Evolutionary conservation across 2,113 vertebrate genomes (phyloP).

Genomic region (Pluvianellus socialis): DNA sequence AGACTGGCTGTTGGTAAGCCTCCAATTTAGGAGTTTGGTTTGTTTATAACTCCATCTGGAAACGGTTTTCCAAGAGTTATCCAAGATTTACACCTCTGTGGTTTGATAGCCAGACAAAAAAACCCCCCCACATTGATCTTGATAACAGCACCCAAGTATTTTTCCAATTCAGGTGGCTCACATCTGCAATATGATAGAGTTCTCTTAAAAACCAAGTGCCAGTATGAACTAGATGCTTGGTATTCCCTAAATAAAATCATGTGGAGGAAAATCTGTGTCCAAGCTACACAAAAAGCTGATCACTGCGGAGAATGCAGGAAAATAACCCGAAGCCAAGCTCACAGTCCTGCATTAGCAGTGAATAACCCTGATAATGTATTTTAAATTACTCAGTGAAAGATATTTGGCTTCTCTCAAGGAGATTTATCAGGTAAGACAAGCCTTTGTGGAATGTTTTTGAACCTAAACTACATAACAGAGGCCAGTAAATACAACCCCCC

Average conservation of each 20-base stretch:
- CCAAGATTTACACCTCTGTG: neutral
- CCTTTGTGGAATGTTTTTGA: conserved; percentile 12
- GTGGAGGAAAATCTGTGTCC: neutral
- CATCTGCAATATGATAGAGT: neutral
- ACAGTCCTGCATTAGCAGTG: neutral
- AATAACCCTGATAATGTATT: neutral
- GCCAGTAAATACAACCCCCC: conserved; percentile 1
- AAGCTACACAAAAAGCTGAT: neutral
- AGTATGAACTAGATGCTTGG: neutral
- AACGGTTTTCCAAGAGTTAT: neutral
- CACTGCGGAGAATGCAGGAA: neutral
- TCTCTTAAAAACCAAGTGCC: neutral
- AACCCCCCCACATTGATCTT: neutral
- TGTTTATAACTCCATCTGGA: neutral
- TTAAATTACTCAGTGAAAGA: conserved; percentile 16
- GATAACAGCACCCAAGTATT: neutral
- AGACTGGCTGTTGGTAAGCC: neutral
- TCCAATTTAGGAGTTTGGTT: neutral
- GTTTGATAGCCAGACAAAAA: neutral
- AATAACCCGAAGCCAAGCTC: neutral
- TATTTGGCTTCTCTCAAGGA: conserved; percentile 24
- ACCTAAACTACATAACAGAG: conserved; percentile 11
- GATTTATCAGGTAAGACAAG: conserved; percentile 38
- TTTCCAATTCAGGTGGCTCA: neutral
- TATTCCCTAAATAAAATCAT: neutral